Base-by-base conservation (phyloP, 2,797 vertebrate species). In the Nannoperca obscura region DNA sequence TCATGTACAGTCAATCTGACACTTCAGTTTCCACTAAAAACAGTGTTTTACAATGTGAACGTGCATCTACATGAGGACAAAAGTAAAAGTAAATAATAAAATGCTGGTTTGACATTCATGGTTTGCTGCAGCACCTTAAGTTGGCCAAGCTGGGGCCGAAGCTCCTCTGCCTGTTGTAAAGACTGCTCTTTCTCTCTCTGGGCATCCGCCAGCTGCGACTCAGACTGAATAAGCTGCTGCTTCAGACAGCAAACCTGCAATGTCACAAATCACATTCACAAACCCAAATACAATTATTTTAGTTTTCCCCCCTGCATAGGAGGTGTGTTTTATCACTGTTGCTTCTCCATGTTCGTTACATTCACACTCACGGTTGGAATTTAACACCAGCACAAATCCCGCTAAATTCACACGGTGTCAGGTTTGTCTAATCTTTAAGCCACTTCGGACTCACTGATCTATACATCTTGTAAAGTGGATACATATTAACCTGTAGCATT, bases 181-280 rank as follows among this genome's bases (percentile, higher is more conserved):
- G 60, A 81, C 52, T 70, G 85, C 15, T 92, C 88, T 59, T 86
- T 88, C 46, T 95, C 93, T 42, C 72, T 92, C 40, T 91, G 92
- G 49, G 85, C 82, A 34, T 93, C 91, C 9, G 83, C 75, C 42
- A 92, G 77, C 79, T 94, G 88, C 4, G 86, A 92, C 55, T 63
- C 80, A 88, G 91, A 82, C 24, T 88, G 76, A 55, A 84, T 75
- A 24, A 96, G 82, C 70, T 94, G 90, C 70, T 95, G 94, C 86
- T 96, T 92, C 72, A 97, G 82, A 52, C 82, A 91, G 85, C 84
- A 65, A 61, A 95, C 92, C 96, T 97, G 78, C 40, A 91, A 79
- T 11, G 73, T 77, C 63, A 82, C 22, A 92, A 66, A 62, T 55
- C 5, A 65, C 19, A 71, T 38, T 38, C 20, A 30, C 17, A 68